A percentile compares a stretch with the other conserved stretches of the same genome.
These are phyloP conservation scores for Labia minor DNA, from an alignment of 2,888 invertebrate genomes.

Conservation along the genomic window DNA sequence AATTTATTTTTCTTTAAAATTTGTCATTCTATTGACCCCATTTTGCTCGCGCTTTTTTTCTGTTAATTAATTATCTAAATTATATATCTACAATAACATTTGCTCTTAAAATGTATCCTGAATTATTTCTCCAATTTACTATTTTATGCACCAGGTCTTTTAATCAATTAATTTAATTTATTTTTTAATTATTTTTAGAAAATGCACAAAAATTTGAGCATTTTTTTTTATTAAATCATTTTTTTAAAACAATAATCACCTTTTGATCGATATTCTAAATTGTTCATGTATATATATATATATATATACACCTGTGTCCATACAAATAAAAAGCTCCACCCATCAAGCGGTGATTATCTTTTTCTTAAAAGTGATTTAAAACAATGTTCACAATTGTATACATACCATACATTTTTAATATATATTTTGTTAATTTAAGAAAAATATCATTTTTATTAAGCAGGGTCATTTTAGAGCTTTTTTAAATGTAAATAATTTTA, in stretches of 20 bases:
- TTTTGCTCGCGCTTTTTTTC: neutral
- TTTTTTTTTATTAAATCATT: no score
- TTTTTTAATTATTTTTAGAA: no score
- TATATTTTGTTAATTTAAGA: neutral
- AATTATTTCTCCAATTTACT: neutral
- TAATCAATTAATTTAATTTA: no score
- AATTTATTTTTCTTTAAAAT: neutral
- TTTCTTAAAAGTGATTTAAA: neutral
- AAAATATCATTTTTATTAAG: neutral
- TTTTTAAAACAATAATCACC: no score
- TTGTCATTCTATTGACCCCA: neutral
- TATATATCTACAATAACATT: neutral
- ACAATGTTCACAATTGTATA: neutral
- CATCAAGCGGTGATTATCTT: no score
- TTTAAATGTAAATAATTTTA: neutral
- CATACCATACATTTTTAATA: neutral
- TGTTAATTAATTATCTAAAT: no score
- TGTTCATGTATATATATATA: no score
- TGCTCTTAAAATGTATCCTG: constrained; percentile 1
- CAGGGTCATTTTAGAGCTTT: neutral
- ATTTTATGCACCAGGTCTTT: no score
- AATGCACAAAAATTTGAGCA: neutral
- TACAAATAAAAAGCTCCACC: no score
- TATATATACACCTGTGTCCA: no score
- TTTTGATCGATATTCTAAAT: no score